Base-by-base conservation (phyloP, 2,888 invertebrate species). In the Chalcis sispes region DNA sequence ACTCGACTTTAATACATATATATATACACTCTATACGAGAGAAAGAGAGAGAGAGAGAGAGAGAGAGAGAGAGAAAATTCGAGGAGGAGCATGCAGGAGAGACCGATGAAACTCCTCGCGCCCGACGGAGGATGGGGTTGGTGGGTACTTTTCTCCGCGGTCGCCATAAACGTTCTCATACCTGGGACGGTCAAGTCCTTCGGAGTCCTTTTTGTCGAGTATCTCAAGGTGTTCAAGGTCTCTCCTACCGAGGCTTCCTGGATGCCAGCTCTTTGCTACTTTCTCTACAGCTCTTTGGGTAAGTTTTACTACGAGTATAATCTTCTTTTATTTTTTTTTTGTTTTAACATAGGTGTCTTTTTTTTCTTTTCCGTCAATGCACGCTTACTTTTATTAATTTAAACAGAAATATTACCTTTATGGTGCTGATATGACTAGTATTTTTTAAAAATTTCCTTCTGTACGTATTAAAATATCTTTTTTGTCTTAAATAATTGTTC, bases 141-240 rank as follows among this genome's bases (percentile, higher is more conserved):
- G 90, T 84, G 89, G 74, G 88, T 90, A 15, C 84, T 90, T 27
- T 78, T 84, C 7, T 90, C 82, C 64, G 93, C 95, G 3, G 94
- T 95, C 77, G 85, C 95, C 79, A 95, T 96, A 77, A 96, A 96
- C 86, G 93, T 96, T 80, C 90, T 96, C 29, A 94, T 96, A 59
- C 95, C 96, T 1, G 96, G 96, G 32, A 96, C 95, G 1, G 94
- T 96, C 61, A 96, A 96, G 87, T 96, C 96, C 27, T 96, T 96
- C 84, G 96, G 96, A 10, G 95, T 96, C 0, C 90, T 96, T 0
- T 93, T 95, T 84, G 93, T 95, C 61, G 96, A 96, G 86, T 95
- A 96, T 89, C 90, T 94, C 77, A 94, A 95, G 81, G 94, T 94
- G 25, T 96, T 96, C 86, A 89, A 95, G 27, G 92, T 95, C 0